A percentile compares a stretch with the other conserved stretches of the same genome.
These are phyloP conservation scores for Hartigia nigra DNA, from an alignment of 2,888 invertebrate genomes.

Conservation along the genomic window DNA sequence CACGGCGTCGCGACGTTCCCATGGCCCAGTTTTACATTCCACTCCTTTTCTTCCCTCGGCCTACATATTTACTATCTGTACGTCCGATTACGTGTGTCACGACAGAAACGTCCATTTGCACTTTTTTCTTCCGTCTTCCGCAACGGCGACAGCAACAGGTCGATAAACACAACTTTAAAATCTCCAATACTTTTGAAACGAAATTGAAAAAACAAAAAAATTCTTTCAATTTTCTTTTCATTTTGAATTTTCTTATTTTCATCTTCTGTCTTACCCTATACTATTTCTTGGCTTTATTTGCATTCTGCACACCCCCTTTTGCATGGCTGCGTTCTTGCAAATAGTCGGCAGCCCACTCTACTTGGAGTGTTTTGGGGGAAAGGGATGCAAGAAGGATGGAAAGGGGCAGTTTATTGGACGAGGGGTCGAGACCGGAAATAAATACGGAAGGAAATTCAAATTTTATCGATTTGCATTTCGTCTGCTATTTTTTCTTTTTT, in stretches of 20 bases:
- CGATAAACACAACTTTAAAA: background rate
- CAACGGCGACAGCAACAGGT: background rate
- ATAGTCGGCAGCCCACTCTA: background rate
- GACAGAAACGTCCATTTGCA: background rate
- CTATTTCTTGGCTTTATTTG: background rate
- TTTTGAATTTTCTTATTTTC: background rate
- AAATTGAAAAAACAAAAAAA: background rate
- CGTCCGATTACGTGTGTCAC: background rate
- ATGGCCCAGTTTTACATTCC: conserved; percentile 43
- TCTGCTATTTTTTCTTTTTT: background rate
- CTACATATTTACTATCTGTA: background rate
- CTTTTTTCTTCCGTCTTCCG: background rate
- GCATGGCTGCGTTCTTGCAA: background rate
- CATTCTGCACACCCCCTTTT: background rate
- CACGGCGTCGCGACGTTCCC: conserved; percentile 23
- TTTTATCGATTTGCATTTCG: conserved; percentile 10
- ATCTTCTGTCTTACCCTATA: background rate
- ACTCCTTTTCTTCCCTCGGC: conserved; percentile 31
- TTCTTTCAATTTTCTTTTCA: background rate
- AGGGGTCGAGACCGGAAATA: conserved; percentile 1
- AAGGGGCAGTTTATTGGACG: background rate
- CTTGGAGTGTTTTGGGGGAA: too few species aligned
- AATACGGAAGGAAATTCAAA: conserved; percentile 10
- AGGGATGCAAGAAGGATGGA: background rate
- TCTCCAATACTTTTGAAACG: background rate